phyloP scores from a whole-genome alignment of 92 coral and sea anemone species.

The Ricordea florida region DNA sequence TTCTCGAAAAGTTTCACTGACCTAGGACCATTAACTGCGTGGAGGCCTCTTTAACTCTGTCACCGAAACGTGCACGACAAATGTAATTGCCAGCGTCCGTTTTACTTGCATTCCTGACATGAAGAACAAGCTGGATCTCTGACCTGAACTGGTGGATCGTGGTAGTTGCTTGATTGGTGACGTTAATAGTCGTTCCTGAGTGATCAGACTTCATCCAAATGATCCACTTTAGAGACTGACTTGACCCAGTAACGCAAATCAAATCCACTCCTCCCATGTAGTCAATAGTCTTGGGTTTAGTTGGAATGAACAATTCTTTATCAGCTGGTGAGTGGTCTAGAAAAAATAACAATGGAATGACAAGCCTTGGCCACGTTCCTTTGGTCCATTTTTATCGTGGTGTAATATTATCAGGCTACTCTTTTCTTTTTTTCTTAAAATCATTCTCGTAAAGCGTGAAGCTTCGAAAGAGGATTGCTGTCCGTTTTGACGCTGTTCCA shows the following conservation, averaged over 20 bases:
- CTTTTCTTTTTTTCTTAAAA: no score
- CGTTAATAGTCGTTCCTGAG: background rate
- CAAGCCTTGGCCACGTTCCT: no score
- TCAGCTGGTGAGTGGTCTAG: background rate
- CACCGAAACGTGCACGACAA: constrained; percentile 27
- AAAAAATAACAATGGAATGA: no score
- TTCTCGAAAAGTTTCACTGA: no score
- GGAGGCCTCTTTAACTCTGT: background rate
- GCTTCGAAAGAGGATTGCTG: no score
- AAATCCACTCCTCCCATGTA: constrained; percentile 24
- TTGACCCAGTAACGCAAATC: constrained; percentile 11
- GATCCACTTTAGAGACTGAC: background rate
- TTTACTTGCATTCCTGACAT: constrained; percentile 45
- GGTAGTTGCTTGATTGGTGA: background rate
- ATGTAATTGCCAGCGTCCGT: constrained; percentile 59
- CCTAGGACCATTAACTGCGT: constrained; percentile 51
- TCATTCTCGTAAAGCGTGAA: no score
- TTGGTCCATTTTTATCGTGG: no score
- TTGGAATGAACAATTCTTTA: background rate
- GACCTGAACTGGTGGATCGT: background rate
- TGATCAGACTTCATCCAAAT: constrained; percentile 32
- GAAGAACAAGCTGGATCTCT: constrained; percentile 29
- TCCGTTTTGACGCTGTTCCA: no score
- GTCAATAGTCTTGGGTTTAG: background rate
- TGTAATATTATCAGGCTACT: no score